Conservation (phyloP, 2,888 invertebrate genomes). For the Drosophila phalerata region DNA sequence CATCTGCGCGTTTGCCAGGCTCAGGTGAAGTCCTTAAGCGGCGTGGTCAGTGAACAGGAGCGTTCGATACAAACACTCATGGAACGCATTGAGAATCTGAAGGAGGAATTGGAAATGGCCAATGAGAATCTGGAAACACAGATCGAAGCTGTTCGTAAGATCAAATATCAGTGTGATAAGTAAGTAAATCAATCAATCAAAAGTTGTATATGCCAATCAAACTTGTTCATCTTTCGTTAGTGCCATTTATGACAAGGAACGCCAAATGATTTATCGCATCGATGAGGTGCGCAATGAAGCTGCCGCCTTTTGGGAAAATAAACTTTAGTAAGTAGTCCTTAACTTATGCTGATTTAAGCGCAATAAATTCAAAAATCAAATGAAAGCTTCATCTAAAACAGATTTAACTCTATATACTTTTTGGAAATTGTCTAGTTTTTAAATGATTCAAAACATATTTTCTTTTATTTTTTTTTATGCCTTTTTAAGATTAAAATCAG, state of each 20-base stretch:
- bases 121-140: constrained; percentile 86
- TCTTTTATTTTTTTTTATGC: no score
- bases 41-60: constrained; percentile 87
- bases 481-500: no score
- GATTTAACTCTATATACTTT: neutral
- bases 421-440: no score
- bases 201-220: neutral
- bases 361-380: neutral
- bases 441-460: no score
- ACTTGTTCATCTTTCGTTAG: constrained; percentile 41
- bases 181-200: constrained; percentile 45
- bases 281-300: constrained; percentile 87
- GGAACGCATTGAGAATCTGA: constrained; percentile 87
- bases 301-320: constrained; percentile 88
- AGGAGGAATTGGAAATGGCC: constrained; percentile 86
- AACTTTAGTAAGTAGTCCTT: constrained; percentile 84
- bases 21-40: constrained; percentile 87
- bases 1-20: constrained; percentile 87
- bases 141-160: constrained; percentile 86
- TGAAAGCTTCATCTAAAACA: neutral
- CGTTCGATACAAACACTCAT: constrained; percentile 86
- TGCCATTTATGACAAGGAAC: constrained; percentile 86
- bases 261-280: constrained; percentile 85
- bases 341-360: neutral
- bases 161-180: constrained; percentile 85